phyloP scores from a whole-genome alignment of 30 jellyfish, hydroid and myxozoan genomes.

The Sanderia malayensis region DNA sequence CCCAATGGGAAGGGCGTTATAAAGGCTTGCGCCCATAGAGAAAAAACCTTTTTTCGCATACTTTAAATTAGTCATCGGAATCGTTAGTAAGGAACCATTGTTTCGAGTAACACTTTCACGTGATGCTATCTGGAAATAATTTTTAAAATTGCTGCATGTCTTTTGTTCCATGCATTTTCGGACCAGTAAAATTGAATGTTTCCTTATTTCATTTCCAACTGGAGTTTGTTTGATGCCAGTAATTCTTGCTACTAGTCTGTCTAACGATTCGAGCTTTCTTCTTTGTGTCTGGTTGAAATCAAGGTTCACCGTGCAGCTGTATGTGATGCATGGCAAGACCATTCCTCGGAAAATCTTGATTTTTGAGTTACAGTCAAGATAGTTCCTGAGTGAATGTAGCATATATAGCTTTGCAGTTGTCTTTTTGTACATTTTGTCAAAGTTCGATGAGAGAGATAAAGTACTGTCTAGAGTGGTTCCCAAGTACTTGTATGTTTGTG shows the following conservation, averaged over 20 bases:
- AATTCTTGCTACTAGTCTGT: slow-evolving; percentile 53
- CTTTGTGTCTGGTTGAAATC: slow-evolving; percentile 43
- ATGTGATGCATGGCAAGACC: slow-evolving; percentile 51
- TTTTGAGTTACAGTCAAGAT: slow-evolving; percentile 49
- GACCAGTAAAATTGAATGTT: slow-evolving; percentile 46
- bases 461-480: slow-evolving; percentile 39
- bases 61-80: slow-evolving; percentile 56
- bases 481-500: slow-evolving; percentile 38
- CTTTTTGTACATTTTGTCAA: slow-evolving; percentile 48
- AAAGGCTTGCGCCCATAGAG: slow-evolving; percentile 67
- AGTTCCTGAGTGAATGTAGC: slow-evolving; percentile 55
- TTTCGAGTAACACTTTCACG: slow-evolving; percentile 48
- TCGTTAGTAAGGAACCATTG: slow-evolving; percentile 34
- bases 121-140: slow-evolving; percentile 42
- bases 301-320: slow-evolving; percentile 64
- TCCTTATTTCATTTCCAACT: slow-evolving; percentile 43
- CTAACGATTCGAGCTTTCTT: slow-evolving; percentile 33
- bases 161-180: slow-evolving; percentile 34
- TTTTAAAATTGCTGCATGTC: slow-evolving; percentile 52
- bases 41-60: slow-evolving; percentile 56
- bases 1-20: slow-evolving; percentile 51
- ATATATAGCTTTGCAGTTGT: slow-evolving; percentile 63
- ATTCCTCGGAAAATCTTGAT: slow-evolving; percentile 52
- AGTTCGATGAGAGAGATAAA: slow-evolving; percentile 40
- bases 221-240: slow-evolving; percentile 24